Percentiles rank a stretch among this genome's conserved stretches.
Evolutionary conservation across 1,140 invertebrate genomes (phyloP).

Genomic region (Anastrepha ludens): DNA sequence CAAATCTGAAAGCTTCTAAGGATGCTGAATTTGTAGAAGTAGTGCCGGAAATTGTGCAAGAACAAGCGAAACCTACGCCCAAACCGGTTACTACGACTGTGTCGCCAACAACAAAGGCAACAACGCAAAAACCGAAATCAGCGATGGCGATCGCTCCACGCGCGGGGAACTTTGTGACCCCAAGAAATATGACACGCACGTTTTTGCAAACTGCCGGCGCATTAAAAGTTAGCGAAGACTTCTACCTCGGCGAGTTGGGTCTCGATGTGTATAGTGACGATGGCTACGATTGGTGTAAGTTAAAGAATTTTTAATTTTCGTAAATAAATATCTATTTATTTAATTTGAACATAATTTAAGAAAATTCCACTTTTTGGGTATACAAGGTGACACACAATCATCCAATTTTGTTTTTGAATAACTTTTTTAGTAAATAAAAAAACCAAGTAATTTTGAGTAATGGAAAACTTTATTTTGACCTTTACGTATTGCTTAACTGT

Average conservation of each 20-base stretch:
- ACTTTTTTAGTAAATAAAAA: no score
- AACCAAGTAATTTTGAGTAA: no score
- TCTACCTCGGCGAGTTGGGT: constrained; percentile 67
- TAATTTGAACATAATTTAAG: background rate
- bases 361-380: no score
- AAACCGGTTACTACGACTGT: background rate
- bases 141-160: background rate
- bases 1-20: constrained; percentile 56
- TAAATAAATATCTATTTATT: background rate
- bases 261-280: constrained; percentile 63
- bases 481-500: no score
- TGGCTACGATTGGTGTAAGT: constrained; percentile 72
- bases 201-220: constrained; percentile 63
- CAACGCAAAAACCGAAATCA: constrained; percentile 34
- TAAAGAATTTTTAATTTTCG: background rate
- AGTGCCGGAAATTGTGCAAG: constrained; percentile 58
- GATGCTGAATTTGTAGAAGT: constrained; percentile 59
- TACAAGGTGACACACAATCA: no score
- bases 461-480: no score
- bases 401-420: no score
- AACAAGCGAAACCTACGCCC: constrained; percentile 24
- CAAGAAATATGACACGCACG: constrained; percentile 58
- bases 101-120: constrained; percentile 41
- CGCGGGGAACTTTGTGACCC: background rate
- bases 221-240: constrained; percentile 61